Conservation (phyloP, 2,888 invertebrate species). For the Zhengitettix transpicula region DNA sequence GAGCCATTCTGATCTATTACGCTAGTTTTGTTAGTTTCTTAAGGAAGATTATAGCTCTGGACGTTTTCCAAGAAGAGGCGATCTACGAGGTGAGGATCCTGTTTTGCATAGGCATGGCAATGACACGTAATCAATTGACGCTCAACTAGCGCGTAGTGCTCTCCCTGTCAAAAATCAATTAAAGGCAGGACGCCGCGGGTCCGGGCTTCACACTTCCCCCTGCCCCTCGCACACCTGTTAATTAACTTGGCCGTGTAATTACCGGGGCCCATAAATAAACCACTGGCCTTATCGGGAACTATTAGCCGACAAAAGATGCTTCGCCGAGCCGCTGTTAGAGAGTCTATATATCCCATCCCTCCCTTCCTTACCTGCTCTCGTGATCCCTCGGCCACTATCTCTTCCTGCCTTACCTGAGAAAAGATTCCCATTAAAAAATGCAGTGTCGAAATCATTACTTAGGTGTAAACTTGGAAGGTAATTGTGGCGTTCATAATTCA, state of each 20-base stretch:
- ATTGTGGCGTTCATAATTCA: conserved; percentile 28
- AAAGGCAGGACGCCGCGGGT: neutral
- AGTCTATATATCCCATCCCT: neutral
- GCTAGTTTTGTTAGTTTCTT: too few relatives aligned
- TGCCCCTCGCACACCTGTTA: conserved; percentile 19
- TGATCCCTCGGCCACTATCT: neutral
- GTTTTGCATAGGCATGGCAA: too few relatives aligned
- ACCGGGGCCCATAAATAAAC: conserved; percentile 31
- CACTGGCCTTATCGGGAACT: conserved; percentile 13
- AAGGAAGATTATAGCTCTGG: too few relatives aligned
- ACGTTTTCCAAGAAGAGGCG: too few relatives aligned
- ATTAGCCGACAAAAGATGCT: conserved; percentile 8
- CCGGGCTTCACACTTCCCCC: neutral
- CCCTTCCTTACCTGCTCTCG: conserved; percentile 2
- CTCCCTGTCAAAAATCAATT: neutral
- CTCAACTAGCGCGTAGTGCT: too few relatives aligned
- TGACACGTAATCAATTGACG: too few relatives aligned
- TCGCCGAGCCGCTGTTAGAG: neutral
- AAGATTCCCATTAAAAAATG: conserved; percentile 24
- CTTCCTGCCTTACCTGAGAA: neutral
- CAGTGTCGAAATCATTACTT: conserved; percentile 35
- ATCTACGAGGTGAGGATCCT: too few relatives aligned
- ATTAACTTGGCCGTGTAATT: conserved; percentile 36
- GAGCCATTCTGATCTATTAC: too few relatives aligned
- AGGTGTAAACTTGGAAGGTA: conserved; percentile 32